phyloP scores from a whole-genome alignment of 2,797 vertebrate genomes.

The Siniperca scherzeri region DNA sequence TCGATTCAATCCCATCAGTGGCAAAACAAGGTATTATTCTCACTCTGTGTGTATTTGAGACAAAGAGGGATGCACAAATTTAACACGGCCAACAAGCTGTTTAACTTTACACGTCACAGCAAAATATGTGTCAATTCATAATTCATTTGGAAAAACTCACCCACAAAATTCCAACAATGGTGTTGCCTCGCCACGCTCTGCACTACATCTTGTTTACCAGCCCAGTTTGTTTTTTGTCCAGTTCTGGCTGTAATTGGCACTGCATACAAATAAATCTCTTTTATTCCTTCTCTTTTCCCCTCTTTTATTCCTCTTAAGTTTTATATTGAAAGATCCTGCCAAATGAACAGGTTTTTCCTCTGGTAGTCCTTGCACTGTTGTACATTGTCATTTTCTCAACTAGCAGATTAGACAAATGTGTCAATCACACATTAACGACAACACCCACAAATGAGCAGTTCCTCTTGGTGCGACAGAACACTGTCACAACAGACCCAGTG shows the following conservation, averaged over 20 bases:
- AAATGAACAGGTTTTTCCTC: constrained; percentile 9
- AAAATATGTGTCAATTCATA: constrained; percentile 7
- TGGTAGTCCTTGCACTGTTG: background rate
- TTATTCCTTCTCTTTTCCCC: background rate
- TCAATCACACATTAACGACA: constrained; percentile 14
- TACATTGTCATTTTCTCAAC: background rate
- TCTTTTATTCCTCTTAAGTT: background rate
- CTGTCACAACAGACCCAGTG: background rate
- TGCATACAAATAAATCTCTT: background rate
- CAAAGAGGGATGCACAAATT: background rate
- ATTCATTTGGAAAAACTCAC: constrained; percentile 7
- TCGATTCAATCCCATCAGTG: background rate
- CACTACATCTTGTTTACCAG: constrained; percentile 3
- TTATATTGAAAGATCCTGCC: background rate
- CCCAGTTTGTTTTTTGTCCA: constrained; percentile 2
- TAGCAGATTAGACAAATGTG: background rate
- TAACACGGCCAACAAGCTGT: background rate
- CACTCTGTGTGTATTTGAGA: background rate
- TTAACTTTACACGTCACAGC: background rate
- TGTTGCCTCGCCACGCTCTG: background rate
- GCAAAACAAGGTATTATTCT: background rate
- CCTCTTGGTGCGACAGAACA: background rate
- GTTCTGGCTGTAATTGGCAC: background rate
- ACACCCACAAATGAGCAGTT: background rate
- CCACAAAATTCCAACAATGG: background rate